Base-by-base conservation (phyloP, 2,888 invertebrate species). In the Eurois occulta region DNA sequence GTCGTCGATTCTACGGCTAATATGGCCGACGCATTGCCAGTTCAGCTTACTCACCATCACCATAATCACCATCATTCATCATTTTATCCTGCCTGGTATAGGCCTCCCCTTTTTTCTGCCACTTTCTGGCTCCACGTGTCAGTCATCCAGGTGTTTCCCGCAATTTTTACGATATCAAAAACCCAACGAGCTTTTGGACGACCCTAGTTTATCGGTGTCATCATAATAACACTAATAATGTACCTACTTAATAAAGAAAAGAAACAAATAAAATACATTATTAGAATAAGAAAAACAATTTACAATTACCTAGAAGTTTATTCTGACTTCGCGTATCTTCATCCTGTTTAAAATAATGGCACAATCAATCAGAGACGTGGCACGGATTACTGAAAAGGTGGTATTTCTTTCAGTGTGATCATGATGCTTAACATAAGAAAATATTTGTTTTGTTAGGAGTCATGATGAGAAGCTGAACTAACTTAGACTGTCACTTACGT, bases 331-430 rank as follows among this genome's bases (percentile, higher is more conserved):
- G 35, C 38, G 66, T 71, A 78, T 81, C 86, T 85, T 76, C 78
- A 86, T 81, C 72, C 65, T 38, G 55, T 68, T 81, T 67, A 46
- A 68, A 81, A 43, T 81, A 72, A 84, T 86, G 72, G 62, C 13
- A 8, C 72, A 35, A 82, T 86, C 75, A 68, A 62, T 86, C 83
- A 76, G 69, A 21, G 64, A 72, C 71, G 69, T 75, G 72, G 64
- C 72, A 28, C 18, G 21, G 60, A 75, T 80, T 72, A 58, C 67
- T n/a, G 38, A 68, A 55, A 38, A n/a, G 32, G 60, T 41, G 60
- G 62, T n/a, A 55, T 69, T 75, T 72, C 67, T 70, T 35, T 28
- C 32, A 58, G 35, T 48, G 28, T 43, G 24, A 70, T 73, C 28
- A 48, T 32, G 46, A 55, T 55, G 21, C 2, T 32, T n/a, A 11